Base-by-base conservation (phyloP, 2,797 vertebrate genomes). In the Brachymystax lenok region DNA sequence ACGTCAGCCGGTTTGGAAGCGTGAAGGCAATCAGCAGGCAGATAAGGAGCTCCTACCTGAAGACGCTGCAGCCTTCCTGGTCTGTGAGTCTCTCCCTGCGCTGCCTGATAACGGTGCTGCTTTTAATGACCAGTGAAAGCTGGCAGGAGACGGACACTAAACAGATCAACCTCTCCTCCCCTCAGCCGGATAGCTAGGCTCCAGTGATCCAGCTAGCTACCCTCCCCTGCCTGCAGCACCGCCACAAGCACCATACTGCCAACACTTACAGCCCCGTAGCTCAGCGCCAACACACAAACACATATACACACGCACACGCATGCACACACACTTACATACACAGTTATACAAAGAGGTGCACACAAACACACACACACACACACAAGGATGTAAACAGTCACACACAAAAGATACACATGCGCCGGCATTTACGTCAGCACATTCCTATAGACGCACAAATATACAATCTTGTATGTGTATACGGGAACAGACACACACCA, bases 101-200 rank as follows among this genome's bases (percentile, higher is more conserved):
- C 75, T 21, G 73, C 67, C 78, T 92, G 93, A 94, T 94, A 94
- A 95, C 92, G 82, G 88, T 4, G 46, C 88, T 88, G 90, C 93
- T 92, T 95, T 95, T 94, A 95, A 94, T 93, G 93, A 93, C 92
- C 93, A 92, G 86, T 46, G 93, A 93, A 93, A 93, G 92, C 93
- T 92, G 92, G 40, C 40, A 46, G 40, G 40, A 46, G 10, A 46
- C 10, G 40, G 40, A 93, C 91, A 89, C 91, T 92, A 93, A 94
- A 93, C 89, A 92, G 91, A 92, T 91, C 92, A 91, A 64, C 90
- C 92, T 93, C 91, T 90, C 91, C 92, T 87, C 90, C 89, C 40
- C 10, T 46, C 40, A 46, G 40, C 40, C 40, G 40, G 10, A 13
- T 46, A 46, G 40, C 40, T 46, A 46, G 40, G 40, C 10, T 46